Conservation (phyloP, 2,113 vertebrate species). For the Peucedramus taeniatus region DNA sequence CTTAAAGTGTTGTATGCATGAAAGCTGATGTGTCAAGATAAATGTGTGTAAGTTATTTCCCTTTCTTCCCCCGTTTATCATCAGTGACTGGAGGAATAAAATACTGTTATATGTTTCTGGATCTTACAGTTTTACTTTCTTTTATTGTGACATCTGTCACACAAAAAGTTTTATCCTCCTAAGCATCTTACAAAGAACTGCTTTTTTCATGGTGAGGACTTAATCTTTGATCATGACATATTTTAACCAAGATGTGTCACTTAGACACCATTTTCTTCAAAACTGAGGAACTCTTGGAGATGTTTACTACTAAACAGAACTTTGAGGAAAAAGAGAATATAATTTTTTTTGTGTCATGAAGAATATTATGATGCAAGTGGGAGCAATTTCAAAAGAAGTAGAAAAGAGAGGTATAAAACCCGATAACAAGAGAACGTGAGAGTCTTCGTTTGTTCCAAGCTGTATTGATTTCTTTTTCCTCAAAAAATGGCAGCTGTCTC, state of each 20-base stretch:
- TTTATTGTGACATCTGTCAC: conserved; percentile 49
- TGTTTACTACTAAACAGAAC: conserved; percentile 25
- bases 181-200: conserved; percentile 22
- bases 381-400: neutral
- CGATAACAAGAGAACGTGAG: neutral
- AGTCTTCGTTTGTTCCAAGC: neutral
- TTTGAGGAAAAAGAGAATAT: neutral
- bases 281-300: neutral
- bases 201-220: neutral
- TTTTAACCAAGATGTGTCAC: neutral
- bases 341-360: neutral
- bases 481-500: neutral
- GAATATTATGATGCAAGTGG: neutral
- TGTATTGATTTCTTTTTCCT: neutral
- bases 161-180: conserved; percentile 40
- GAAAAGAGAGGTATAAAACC: neutral
- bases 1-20: neutral
- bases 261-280: neutral
- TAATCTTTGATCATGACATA: conserved; percentile 40
- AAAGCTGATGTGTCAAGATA: conserved; percentile 25
- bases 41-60: conserved; percentile 30
- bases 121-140: conserved; percentile 19
- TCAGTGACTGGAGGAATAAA: neutral
- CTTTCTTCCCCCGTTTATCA: neutral
- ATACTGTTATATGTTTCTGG: neutral